phyloP scores from a whole-genome alignment of 2,888 invertebrate species.

The Fabriciana adippe region DNA sequence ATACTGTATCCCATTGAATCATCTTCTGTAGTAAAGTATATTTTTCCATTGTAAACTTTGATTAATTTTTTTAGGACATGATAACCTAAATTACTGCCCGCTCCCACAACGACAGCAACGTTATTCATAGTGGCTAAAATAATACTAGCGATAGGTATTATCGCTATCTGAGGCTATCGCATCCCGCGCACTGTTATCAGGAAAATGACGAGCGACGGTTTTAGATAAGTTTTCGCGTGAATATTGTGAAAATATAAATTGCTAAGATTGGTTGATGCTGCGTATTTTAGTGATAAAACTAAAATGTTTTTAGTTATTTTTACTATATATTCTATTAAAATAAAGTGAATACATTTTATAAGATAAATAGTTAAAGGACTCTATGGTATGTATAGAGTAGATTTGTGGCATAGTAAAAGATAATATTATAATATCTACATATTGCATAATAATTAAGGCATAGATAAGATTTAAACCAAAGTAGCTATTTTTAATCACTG shows the following conservation, averaged over 20 bases:
- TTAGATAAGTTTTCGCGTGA: constrained; percentile 56
- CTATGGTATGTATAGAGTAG: too few species aligned
- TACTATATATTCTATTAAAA: too few species aligned
- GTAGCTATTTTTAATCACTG: constrained; percentile 24
- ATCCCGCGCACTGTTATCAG: constrained; percentile 60
- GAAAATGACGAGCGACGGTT: constrained; percentile 52
- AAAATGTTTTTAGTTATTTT: too few species aligned
- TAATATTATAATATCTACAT: neutral
- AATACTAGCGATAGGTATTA: constrained; percentile 58
- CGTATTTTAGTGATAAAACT: neutral
- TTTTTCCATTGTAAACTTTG: constrained; percentile 62
- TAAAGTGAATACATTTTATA: too few species aligned
- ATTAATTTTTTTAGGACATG: constrained; percentile 67
- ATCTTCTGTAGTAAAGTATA: constrained; percentile 74
- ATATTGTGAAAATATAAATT: constrained; percentile 46
- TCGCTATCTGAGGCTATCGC: constrained; percentile 63
- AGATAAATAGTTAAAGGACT: too few species aligned
- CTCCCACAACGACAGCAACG: constrained; percentile 73
- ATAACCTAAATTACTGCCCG: constrained; percentile 71
- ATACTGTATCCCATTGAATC: constrained; percentile 65
- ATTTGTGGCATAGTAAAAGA: neutral
- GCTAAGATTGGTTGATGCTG: constrained; percentile 34
- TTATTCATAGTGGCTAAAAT: constrained; percentile 63
- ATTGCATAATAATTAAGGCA: constrained; percentile 15
- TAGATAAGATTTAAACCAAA: neutral